Percentiles rank a stretch among this genome's conserved stretches.
phyloP scores from a whole-genome alignment of 2,113 vertebrate genomes.

The Brachypteracias leptosomus region DNA sequence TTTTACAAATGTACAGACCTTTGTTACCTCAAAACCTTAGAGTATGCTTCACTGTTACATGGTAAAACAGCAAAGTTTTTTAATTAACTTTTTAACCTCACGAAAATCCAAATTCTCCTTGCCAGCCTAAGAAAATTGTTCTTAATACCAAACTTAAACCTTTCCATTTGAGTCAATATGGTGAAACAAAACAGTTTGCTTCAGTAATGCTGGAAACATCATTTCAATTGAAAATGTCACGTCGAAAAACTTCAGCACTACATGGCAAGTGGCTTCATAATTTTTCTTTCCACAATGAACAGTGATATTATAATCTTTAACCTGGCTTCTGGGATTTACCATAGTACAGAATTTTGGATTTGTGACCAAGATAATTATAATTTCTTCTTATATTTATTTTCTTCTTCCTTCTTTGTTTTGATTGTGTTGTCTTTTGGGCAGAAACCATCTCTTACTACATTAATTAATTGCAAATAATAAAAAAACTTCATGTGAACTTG shows the following conservation, averaged over 20 bases:
- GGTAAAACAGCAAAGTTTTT: neutral
- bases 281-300: neutral
- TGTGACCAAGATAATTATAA: neutral
- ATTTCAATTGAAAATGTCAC: neutral
- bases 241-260: neutral
- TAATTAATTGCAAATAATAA: neutral
- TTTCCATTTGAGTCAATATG: neutral
- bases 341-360: neutral
- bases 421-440: neutral
- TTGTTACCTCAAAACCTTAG: neutral
- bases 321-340: neutral
- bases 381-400: neutral
- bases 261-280: neutral
- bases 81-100: neutral
- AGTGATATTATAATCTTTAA: neutral
- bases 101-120: neutral
- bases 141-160: neutral
- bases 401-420: neutral
- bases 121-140: neutral
- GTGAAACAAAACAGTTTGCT: neutral
- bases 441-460: neutral
- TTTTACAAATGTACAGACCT: neutral
- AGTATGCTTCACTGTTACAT: neutral
- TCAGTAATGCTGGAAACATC: neutral
- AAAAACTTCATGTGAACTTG: neutral